Evolutionary conservation across 2,888 invertebrate genomes (phyloP).

Genomic region (Elysia crispata): DNA sequence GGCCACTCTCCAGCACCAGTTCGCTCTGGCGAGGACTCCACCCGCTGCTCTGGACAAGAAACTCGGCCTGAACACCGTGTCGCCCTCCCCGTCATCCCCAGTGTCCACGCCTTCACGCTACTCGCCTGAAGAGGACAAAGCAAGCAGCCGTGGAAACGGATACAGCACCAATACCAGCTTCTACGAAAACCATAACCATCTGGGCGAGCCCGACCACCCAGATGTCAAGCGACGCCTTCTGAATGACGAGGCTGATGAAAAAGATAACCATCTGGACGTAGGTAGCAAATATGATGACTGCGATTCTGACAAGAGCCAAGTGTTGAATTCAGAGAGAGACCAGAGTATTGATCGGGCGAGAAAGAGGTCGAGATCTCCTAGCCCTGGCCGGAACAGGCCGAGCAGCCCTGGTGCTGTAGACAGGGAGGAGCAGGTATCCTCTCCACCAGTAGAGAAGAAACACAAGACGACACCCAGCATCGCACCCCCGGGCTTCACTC

Average conservation of each 20-base stretch:
- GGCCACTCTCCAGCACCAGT: conserved; percentile 32
- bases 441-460: not conserved
- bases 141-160: not conserved
- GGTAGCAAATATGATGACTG: not conserved
- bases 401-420: conserved; percentile 5
- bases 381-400: too few species aligned
- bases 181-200: too few species aligned
- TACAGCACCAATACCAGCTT: too few species aligned
- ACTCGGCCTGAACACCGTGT: not conserved
- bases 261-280: not conserved
- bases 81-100: not conserved
- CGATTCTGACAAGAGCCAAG: too few species aligned
- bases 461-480: conserved; percentile 17
- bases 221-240: too few species aligned
- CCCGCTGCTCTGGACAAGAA: conserved; percentile 33
- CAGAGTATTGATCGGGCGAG: too few species aligned
- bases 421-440: not conserved
- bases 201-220: too few species aligned
- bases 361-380: too few species aligned
- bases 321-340: too few species aligned
- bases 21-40: conserved; percentile 47
- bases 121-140: not conserved
- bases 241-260: too few species aligned
- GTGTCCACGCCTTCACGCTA: not conserved
- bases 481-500: conserved; percentile 46